phyloP scores from a whole-genome alignment of 2,113 vertebrate species.

The Xiphophorus hellerii region DNA sequence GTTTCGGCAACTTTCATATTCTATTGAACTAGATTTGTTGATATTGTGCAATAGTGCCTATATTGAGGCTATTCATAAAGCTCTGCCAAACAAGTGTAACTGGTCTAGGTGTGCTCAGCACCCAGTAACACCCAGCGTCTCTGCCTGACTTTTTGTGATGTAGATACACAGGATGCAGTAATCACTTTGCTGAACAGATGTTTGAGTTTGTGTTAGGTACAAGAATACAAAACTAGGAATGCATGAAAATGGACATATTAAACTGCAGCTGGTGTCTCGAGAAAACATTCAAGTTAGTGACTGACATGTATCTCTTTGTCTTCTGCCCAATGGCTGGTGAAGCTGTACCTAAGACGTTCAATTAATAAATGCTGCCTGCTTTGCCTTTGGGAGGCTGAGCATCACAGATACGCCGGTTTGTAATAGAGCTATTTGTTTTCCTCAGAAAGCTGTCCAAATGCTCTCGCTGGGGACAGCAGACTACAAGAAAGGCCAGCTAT shows the following conservation, averaged over 20 bases:
- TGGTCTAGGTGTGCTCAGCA: constrained; percentile 61
- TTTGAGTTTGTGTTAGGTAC: background rate
- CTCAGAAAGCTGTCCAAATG: constrained; percentile 73
- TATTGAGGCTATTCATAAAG: constrained; percentile 3
- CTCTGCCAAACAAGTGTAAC: constrained; percentile 48
- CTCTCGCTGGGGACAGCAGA: constrained; percentile 57
- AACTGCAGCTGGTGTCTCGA: background rate
- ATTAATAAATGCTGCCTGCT: constrained; percentile 63
- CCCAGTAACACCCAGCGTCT: constrained; percentile 4
- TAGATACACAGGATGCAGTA: background rate
- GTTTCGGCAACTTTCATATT: background rate
- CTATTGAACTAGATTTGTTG: background rate
- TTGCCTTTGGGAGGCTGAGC: constrained; percentile 75
- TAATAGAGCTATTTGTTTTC: constrained; percentile 85
- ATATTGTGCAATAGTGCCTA: background rate
- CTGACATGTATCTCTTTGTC: background rate
- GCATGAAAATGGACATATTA: background rate
- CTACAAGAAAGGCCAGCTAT: constrained; percentile 71
- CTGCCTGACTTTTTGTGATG: constrained; percentile 4
- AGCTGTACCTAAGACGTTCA: constrained; percentile 48
- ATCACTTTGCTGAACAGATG: constrained; percentile 19
- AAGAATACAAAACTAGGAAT: background rate
- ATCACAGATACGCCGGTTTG: constrained; percentile 74
- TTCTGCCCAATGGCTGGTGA: background rate
- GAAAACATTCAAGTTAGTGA: background rate